Evolutionary conservation across 1,140 invertebrate genomes (phyloP).

Genomic region (Monochamus saltuarius): DNA sequence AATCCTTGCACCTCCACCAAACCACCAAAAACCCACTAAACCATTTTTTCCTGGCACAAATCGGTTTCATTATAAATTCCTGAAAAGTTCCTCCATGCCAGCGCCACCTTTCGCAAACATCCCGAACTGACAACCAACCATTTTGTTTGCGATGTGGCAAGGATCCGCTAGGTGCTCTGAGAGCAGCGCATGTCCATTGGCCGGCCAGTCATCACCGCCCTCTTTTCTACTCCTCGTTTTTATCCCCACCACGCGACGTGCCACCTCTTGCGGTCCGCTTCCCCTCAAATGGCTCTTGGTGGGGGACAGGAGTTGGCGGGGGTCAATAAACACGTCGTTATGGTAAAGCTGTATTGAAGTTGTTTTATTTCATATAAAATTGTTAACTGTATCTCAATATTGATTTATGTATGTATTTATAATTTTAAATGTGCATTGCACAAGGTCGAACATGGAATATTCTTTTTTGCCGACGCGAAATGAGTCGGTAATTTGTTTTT

Average conservation of each 20-base stretch:
- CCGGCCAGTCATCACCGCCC: slow-evolving; percentile 30
- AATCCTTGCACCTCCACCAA: neutral
- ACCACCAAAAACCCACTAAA: neutral
- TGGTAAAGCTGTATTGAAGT: slow-evolving; percentile 49
- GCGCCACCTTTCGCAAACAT: slow-evolving; percentile 36
- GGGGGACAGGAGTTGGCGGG: slow-evolving; percentile 30
- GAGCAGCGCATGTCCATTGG: slow-evolving; percentile 42
- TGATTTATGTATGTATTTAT: slow-evolving; percentile 47
- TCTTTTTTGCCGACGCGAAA: slow-evolving; percentile 15
- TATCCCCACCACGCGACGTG: slow-evolving; percentile 18
- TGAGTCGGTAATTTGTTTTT: slow-evolving; percentile 20
- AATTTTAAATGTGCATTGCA: slow-evolving; percentile 39
- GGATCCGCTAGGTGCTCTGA: slow-evolving; percentile 42
- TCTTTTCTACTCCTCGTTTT: slow-evolving; percentile 16
- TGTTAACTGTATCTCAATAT: slow-evolving; percentile 48
- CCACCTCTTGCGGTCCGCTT: slow-evolving; percentile 24
- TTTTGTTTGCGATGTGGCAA: slow-evolving; percentile 45
- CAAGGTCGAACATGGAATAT: slow-evolving; percentile 29
- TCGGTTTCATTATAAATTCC: slow-evolving; percentile 4
- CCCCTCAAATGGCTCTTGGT: slow-evolving; percentile 23
- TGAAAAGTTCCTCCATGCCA: neutral
- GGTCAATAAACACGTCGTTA: slow-evolving; percentile 52
- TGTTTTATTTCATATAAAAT: slow-evolving; percentile 47
- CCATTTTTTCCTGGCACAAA: no score
- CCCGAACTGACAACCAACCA: slow-evolving; percentile 38